Base-by-base conservation (phyloP, 2,888 invertebrate genomes). In the Uropetala carovei region DNA sequence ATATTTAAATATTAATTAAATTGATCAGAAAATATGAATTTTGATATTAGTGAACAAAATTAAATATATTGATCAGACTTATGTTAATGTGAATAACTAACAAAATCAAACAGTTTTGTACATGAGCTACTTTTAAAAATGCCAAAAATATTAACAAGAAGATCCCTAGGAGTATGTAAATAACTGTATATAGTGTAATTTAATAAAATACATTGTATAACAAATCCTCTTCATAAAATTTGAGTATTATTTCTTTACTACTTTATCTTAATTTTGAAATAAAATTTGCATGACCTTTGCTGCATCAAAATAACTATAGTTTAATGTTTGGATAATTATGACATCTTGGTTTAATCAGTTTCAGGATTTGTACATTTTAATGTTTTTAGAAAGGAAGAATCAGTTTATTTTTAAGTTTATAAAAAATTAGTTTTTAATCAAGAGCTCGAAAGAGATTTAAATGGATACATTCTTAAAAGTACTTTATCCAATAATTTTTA, bases 111-210 rank as follows among this genome's bases (percentile, higher is more conserved):
- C 10, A 22, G n/a, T 22, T 10, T 9, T 8, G 22, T 8, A 75
- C n/a, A 75, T 11, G 10, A 75, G 9, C 1, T 22, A 75, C 1
- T 16, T 22, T 22, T n/a, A 7, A 75, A n/a, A 75, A 75, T 22
- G 75, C 75, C 75, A 75, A 75, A 75, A 75, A 75, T 75, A 75
- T 75, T 22, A 75, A 75, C 75, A 11, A 27, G 64, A 11, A 27
- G 64, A 64, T 64, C n/a, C 64, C 64, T 18, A 64, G 64, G 75
- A 75, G 75, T 75, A 27, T 75, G 75, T 75, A 75, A n/a, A 75
- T 75, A 75, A n/a, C n/a, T 75, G 75, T 75, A 75, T 22, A 75
- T 75, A 75, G 75, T 75, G 22, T 75, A 75, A 75, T 75, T 75
- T 75, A 75, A 75, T 75, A 75, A 75, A 75, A 22, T 10, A n/a